Evolutionary conservation across 2,797 vertebrate species (phyloP), one percentile per base, ranked within the genome.

Genomic region (Sparus aurata): DNA sequence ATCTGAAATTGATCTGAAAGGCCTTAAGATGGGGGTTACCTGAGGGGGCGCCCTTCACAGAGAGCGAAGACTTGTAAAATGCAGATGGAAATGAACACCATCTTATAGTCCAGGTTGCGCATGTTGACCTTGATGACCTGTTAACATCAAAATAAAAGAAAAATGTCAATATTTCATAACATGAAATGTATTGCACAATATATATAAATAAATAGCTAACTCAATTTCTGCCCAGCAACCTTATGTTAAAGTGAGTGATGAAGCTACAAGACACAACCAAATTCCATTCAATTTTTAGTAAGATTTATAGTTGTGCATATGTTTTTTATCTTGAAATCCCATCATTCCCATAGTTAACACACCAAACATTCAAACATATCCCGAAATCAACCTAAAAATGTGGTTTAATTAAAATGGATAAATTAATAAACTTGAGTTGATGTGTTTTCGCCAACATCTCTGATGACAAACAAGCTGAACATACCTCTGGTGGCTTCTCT

Each of bases 1-100:
- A 46, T 72, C 4, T 8, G 15, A 7, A 5, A 74, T 2, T 47
- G 16, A 12, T 69, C 0, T 52, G 52, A 61, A 18, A 4, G n/a
- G 5, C 0, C n/a, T 11, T 23, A 10, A 12, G 2, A 25, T 2
- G 20, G 22, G 4, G 3, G 0, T 85, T 87, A 99, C 98, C 92
- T 95, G 47, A 97, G 54, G 20, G 96, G 91, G 72, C 92, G 96
- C 49, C 96, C 96, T 70, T 95, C 94, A 63, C 89, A 92, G 38
- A 78, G 80, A 62, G 92, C 62, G 18, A 94, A 90, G 80, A 95
- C 90, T 62, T 93, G 94, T 50, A 97, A 46, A 60, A 95, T 84
- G 75, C 93, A 95, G 53, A 98, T 79, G 67, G 95, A 72, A 15
- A 93, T 27, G 12, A 95, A 53, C 2, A 97, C 54, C 18, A 90